Percentiles rank a stretch among this genome's conserved stretches.
Conservation (phyloP, 2,888 invertebrate species). For the Phaedon cochleariae region DNA sequence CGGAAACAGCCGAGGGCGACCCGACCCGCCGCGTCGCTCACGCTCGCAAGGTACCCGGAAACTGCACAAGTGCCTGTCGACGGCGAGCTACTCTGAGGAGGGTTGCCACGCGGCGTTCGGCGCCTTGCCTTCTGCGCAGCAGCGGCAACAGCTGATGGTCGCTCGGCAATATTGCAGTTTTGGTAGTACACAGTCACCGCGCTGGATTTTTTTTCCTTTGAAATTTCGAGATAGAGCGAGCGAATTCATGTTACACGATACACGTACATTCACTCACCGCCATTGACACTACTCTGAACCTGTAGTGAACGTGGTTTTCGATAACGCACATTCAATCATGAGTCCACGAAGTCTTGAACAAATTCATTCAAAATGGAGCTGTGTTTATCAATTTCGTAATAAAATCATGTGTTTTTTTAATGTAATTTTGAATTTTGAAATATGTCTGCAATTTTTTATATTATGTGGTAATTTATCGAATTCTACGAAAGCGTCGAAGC, state of each 20-base stretch:
- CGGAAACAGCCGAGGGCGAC: slow-evolving; percentile 58
- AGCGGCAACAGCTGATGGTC: slow-evolving; percentile 74
- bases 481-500: no score
- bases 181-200: slow-evolving; percentile 85
- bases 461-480: no score
- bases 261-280: slow-evolving; percentile 12
- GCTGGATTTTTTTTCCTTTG: slow-evolving; percentile 26
- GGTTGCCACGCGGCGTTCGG: slow-evolving; percentile 63
- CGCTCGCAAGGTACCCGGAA: slow-evolving; percentile 96
- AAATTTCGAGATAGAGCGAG: no score
- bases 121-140: slow-evolving; percentile 60
- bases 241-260: slow-evolving; percentile 11
- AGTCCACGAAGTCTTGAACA: no score
- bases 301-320: no score
- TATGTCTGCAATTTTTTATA: no score
- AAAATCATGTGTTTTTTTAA: no score
- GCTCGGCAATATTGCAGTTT: slow-evolving; percentile 94
- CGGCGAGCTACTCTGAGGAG: slow-evolving; percentile 83
- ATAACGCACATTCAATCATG: no score
- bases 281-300: no score
- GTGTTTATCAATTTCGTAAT: no score
- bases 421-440: no score
- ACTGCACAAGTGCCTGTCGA: slow-evolving; percentile 91
- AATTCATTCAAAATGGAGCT: no score
- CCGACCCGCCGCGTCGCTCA: slow-evolving; percentile 78